Evolutionary conservation across 1,140 invertebrate species (phyloP).

Genomic region (Aethina tumida): DNA sequence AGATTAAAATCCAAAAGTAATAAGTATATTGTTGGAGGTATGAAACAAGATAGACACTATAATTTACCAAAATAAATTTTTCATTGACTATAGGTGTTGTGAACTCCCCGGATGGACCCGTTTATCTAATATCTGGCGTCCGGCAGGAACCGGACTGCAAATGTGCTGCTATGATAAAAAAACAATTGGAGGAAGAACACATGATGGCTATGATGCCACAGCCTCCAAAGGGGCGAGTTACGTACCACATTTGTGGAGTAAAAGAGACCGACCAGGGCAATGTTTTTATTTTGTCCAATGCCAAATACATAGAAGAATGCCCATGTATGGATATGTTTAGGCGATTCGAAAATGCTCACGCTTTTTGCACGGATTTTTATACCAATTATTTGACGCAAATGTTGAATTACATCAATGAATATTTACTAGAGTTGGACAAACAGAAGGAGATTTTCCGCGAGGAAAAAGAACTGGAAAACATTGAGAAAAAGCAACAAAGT

Average conservation of each 20-base stretch:
- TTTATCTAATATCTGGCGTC: constrained; percentile 16
- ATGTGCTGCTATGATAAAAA: constrained; percentile 13
- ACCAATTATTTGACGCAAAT: constrained; percentile 23
- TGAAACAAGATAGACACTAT: too few species aligned
- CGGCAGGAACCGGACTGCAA: constrained; percentile 13
- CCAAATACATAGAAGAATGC: constrained; percentile 17
- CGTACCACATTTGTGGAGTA: constrained; percentile 28
- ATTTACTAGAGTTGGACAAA: constrained; percentile 2
- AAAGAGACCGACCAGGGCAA: constrained; percentile 24
- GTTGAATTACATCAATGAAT: too few species aligned
- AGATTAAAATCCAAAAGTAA: constrained; percentile 9
- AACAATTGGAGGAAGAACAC: constrained; percentile 15
- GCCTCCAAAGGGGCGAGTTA: constrained; percentile 17
- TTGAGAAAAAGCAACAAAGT: too few species aligned
- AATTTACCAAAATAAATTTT: too few species aligned
- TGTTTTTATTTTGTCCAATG: constrained; percentile 23
- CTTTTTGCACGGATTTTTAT: constrained; percentile 18
- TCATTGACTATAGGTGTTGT: too few species aligned
- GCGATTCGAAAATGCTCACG: constrained; percentile 20
- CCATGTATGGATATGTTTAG: constrained; percentile 23
- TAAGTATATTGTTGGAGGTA: constrained; percentile 13
- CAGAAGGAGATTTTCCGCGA: too few species aligned
- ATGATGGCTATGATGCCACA: constrained; percentile 22
- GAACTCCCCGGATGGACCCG: constrained; percentile 11
- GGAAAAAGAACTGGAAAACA: too few species aligned